Evolutionary conservation across 2,113 vertebrate species (phyloP).

Genomic region (Pavo muticus): DNA sequence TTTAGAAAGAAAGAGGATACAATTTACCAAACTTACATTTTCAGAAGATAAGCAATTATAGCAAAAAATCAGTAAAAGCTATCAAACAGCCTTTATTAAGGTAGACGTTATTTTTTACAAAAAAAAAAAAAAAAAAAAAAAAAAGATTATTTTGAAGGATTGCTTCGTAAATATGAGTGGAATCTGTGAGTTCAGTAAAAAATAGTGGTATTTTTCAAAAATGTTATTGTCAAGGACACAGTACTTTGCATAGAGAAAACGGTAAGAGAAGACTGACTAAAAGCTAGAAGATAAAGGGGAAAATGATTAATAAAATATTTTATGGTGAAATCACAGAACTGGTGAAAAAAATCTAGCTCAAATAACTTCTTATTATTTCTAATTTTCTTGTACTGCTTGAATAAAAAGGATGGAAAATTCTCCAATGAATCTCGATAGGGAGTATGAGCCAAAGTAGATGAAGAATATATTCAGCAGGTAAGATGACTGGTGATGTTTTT

Average conservation of each 20-base stretch:
- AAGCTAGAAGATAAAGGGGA: not conserved
- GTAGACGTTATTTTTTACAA: not conserved
- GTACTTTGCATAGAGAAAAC: not conserved
- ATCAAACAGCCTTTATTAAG: not conserved
- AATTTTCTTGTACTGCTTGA: not conserved
- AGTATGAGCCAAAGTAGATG: not conserved
- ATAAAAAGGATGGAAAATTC: not conserved
- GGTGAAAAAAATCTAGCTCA: not conserved
- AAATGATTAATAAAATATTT: not conserved
- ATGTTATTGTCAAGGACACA: not conserved
- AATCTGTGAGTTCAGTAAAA: not conserved
- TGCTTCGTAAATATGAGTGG: not conserved
- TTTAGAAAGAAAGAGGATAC: not conserved
- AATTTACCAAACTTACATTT: not conserved
- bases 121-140: not conserved
- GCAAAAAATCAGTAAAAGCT: not conserved
- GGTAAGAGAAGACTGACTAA: not conserved
- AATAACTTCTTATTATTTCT: not conserved
- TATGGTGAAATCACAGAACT: not conserved
- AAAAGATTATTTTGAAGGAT: not conserved
- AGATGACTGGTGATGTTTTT: not conserved
- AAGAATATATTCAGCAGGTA: not conserved
- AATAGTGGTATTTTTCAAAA: not conserved
- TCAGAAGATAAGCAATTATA: not conserved
- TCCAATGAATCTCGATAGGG: not conserved